Evolutionary conservation across 2,888 invertebrate genomes (phyloP), one percentile per base, ranked within the genome.

Genomic region (Pseudoips prasinana): DNA sequence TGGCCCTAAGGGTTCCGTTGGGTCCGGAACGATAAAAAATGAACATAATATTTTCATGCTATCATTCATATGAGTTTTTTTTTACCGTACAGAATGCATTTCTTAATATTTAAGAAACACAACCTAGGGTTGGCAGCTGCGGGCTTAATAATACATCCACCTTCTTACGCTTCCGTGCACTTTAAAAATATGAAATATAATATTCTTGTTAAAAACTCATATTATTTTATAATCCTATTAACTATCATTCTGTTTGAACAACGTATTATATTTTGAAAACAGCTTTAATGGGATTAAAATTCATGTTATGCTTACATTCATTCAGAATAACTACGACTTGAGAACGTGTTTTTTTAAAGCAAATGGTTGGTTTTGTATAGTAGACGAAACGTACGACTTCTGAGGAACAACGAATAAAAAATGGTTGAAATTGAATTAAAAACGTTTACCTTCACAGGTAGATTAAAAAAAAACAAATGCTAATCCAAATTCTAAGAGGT

Each of bases 131-230:
- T n/a, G 18, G 35, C 58, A 58, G 54, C 39, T 58, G 58, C 18
- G 29, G 2, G 18, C 8, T 18, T 17, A 7, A 40, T 38, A 28
- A 25, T 20, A 20, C 3, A 7, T 20, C 3, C n/a, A 20, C 23
- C 37, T 27, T 37, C 29, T 33, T 26, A 30, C 10, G 45, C 32
- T 8, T 17, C 19, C 10, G 10, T 45, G 38, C 19, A 4, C 35
- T 53, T 53, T 26, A 11, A 29, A 27, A 25, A 19, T 19, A 30
- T 29, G 52, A 32, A 58, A 54, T 42, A 37, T 44, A 39, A 55
- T 58, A 58, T 53, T 36, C 24, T 14, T 22, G 8, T 1, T 24
- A 33, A 8, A 19, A 22, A 34, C 26, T 35, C 10, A 36, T 35
- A 9, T 29, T 25, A 34, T 41, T 23, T 46, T 50, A 31, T 40